Conservation (phyloP, 2,888 invertebrate species). For the Hirtodrosophila cameraria region DNA sequence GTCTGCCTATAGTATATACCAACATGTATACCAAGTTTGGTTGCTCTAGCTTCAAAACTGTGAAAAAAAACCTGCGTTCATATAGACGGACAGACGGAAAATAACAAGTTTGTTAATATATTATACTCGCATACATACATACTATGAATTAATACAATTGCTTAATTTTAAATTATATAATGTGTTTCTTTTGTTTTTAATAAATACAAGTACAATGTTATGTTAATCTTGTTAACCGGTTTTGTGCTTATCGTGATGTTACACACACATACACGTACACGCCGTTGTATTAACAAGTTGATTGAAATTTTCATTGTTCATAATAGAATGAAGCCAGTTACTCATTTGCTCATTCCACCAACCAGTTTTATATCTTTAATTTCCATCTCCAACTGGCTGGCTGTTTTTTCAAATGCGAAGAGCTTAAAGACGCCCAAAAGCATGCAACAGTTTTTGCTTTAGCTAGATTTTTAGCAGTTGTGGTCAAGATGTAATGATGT, state of each 20-base stretch:
- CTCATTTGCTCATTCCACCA: conserved; percentile 13
- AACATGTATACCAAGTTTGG: too few species aligned
- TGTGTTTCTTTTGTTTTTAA: too few species aligned
- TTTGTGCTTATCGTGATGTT: conserved; percentile 27
- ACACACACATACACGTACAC: conserved; percentile 3
- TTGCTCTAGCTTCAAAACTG: too few species aligned
- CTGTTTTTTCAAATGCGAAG: neutral
- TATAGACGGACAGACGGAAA: too few species aligned
- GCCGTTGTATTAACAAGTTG: conserved; percentile 57
- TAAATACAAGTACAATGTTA: too few species aligned
- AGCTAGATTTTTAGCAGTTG: neutral
- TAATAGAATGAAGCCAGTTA: conserved; percentile 27
- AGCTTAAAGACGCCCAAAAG: conserved; percentile 17
- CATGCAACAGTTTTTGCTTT: conserved; percentile 60
- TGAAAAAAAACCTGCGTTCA: too few species aligned
- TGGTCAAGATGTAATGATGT: too few species aligned
- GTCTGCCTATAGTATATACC: too few species aligned
- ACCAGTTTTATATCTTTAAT: conserved; percentile 56
- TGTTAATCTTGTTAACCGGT: conserved; percentile 33
- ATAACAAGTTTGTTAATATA: too few species aligned
- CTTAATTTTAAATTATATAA: too few species aligned
- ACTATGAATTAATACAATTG: too few species aligned
- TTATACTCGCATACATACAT: too few species aligned
- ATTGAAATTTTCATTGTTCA: conserved; percentile 51
- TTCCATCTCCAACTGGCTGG: conserved; percentile 31